Base-by-base conservation (phyloP, 53 echinoderm and acorn worm genomes). In the Arbacia lixula region DNA sequence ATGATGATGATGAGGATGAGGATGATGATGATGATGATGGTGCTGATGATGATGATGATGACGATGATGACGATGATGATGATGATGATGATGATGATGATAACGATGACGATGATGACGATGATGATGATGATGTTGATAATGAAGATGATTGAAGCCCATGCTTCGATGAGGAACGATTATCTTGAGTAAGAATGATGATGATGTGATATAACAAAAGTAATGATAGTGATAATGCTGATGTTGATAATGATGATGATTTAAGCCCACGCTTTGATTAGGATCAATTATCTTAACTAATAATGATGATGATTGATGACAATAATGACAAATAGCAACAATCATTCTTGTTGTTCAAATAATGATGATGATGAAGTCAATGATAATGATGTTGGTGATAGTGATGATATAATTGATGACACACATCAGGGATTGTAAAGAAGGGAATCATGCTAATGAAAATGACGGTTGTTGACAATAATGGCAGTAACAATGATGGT, bases 161-260 rank as follows among this genome's bases (percentile, higher is more conserved):
- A 21, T 21, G 22, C 10, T 57, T 12, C 12, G 5, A 21, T 14
- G 10, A 21, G 20, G 10, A 21, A 57, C 20, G 57, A 57, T 57
- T 12, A 57, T 21, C 12, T 5, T 57, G 57, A 57, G 24, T 76
- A 4, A 56, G 32, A 22, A 35, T 54, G 38, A 16, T 76, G 38
- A n/a, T 19, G 0, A 24, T 33, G 22, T 57, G 21, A 55, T 64
- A 20, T 11, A 6, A 64, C 31, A 24, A 36, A 17, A 24, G 56
- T 22, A 0, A 54, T 54, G 55, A 36, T 36, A 37, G n/a, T 2
- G 22, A 35, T 56, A 1, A 56, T n/a, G 20, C 53, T 19, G 37
- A 56, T 16, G 22, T 35, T 55, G 56, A 55, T 36, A 36, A 76
- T 76, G 54, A 31, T n/a, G 36, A 75, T 75, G 56, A 16, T 56